These are phyloP conservation scores for Drosophila neutralis DNA, from an alignment of 2,888 invertebrate species.

Conservation along the genomic window DNA sequence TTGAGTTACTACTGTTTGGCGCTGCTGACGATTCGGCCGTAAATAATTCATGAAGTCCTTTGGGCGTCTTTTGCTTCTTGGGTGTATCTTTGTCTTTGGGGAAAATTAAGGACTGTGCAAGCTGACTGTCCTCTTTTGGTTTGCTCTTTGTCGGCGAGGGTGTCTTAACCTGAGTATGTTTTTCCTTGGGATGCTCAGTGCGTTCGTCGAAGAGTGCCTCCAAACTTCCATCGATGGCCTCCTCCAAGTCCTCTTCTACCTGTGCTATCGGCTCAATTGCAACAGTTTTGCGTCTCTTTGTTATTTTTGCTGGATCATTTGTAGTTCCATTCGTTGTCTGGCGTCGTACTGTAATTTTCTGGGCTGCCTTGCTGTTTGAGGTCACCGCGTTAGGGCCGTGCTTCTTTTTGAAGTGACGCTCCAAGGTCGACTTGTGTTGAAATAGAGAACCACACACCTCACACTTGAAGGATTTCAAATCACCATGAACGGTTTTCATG, in stretches of 20 bases:
- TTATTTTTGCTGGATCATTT: not conserved
- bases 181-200: not conserved
- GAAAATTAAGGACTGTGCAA: not conserved
- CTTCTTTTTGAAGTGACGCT: conserved; percentile 22
- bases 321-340: not conserved
- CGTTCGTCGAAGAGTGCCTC: too few relatives aligned
- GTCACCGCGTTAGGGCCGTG: not conserved
- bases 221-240: too few relatives aligned
- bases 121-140: not conserved
- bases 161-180: not conserved
- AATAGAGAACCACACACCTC: not conserved
- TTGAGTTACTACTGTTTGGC: not conserved
- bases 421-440: conserved; percentile 2
- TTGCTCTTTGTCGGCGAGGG: conserved; percentile 3
- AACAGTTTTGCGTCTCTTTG: conserved; percentile 23
- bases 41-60: not conserved
- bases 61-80: not conserved
- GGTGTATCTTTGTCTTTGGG: not conserved
- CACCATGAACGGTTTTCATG: conserved; percentile 4
- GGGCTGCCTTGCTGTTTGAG: not conserved
- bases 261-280: not conserved
- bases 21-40: not conserved
- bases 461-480: conserved; percentile 36
- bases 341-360: not conserved
- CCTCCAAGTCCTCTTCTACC: too few relatives aligned